Evolutionary conservation across 2,888 invertebrate genomes (phyloP), one percentile per base, ranked within the genome.

Genomic region (Eupelmus urozonus): DNA sequence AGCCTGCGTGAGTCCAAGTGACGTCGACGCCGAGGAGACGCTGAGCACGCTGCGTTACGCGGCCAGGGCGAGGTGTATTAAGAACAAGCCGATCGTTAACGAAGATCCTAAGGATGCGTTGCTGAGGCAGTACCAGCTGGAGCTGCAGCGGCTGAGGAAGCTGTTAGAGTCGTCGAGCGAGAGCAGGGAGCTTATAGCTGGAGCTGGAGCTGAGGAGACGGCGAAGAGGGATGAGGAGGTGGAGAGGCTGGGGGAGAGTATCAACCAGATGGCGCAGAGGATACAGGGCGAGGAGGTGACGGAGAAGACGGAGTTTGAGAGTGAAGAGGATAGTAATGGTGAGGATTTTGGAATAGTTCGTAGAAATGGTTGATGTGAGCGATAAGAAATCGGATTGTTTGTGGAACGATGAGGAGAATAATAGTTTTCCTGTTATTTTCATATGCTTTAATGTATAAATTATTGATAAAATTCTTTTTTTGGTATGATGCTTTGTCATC

Each of bases 41-140:
- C 89, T 97, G 18, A 95, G 94, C 18, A 96, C 96, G 0, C 89
- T 96, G 20, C 91, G 96, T 60, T 97, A 96, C 88, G 96, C 96
- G 0, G 95, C 96, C 84, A 91, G 96, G 76, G 96, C 96, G 5
- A 95, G 97, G 89, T 96, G 96, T 87, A 97, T 97, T 81, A 93
- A 95, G 85, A 97, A 97, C 88, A 94, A 94, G 84, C 96, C 96
- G 0, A 93, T 93, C 86, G 94, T 97, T 25, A 97, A 97, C 88
- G 96, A 97, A 89, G 97, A 97, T 88, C 97, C 97, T 0, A 97
- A 97, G 88, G 97, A 97, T 86, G 95, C 97, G 0, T 92, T 96
- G 85, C 90, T 97, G 11, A 90, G 96, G 11, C 94, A 97, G 86
- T 97, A 96, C 86, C 96, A 97, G 87, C 92, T 95, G 82, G 97